These are phyloP conservation scores for Troides oblongomaculatus DNA, from an alignment of 2,888 invertebrate species.

Conservation along the genomic window DNA sequence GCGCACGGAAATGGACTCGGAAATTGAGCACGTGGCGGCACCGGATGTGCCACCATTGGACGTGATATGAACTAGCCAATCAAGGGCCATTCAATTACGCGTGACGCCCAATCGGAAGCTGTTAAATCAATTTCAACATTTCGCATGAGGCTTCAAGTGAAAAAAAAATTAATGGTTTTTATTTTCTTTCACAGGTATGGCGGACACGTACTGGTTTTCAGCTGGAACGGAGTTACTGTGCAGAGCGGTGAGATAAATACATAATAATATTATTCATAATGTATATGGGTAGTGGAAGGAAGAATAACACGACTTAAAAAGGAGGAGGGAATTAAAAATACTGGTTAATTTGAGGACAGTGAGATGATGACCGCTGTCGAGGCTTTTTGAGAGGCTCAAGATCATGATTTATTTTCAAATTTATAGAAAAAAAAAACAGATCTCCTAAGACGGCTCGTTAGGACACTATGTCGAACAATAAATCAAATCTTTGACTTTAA, in stretches of 20 bases:
- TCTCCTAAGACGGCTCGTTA: no score
- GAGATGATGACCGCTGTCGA: no score
- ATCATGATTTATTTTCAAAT: no score
- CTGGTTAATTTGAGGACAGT: no score
- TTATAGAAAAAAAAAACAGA: no score
- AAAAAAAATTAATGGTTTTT: slow-evolving; percentile 20
- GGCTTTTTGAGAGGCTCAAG: no score
- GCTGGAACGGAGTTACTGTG: slow-evolving; percentile 14
- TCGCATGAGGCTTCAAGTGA: slow-evolving; percentile 29
- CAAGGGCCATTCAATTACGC: slow-evolving; percentile 65
- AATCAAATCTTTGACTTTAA: no score
- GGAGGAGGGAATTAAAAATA: no score
- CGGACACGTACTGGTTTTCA: slow-evolving; percentile 42
- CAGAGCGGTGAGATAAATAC: slow-evolving; percentile 40
- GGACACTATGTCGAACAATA: no score
- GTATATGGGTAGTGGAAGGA: no score
- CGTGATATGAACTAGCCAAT: slow-evolving; percentile 70
- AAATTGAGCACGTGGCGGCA: slow-evolving; percentile 70
- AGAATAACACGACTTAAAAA: no score
- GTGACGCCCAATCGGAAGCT: slow-evolving; percentile 40
- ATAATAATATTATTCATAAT: not conserved
- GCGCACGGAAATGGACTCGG: slow-evolving; percentile 70
- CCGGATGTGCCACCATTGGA: slow-evolving; percentile 67
- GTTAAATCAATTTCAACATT: slow-evolving; percentile 40
- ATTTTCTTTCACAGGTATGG: slow-evolving; percentile 57